Conservation (phyloP, 2,888 invertebrate species). For the Cephonodes hylas region DNA sequence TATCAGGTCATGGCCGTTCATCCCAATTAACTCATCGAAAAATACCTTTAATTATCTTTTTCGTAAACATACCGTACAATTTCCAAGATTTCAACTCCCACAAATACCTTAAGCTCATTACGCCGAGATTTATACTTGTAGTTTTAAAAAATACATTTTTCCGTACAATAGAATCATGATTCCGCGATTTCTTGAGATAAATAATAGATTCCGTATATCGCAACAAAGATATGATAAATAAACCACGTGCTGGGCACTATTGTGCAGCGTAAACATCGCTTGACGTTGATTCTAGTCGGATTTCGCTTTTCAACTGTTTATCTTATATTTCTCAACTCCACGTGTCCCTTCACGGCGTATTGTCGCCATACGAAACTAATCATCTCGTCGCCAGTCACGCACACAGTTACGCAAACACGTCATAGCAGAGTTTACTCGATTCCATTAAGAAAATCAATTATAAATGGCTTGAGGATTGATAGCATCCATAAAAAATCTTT, state of each 20-base stretch:
- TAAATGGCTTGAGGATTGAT: not conserved
- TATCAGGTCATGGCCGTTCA: too few species aligned
- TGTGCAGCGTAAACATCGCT: not conserved
- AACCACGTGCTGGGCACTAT: not conserved
- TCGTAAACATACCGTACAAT: too few species aligned
- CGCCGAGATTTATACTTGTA: too few species aligned
- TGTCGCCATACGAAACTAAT: conserved; percentile 12
- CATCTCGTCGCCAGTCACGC: not conserved
- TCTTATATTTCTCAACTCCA: not conserved
- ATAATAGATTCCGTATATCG: not conserved
- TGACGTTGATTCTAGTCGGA: not conserved
- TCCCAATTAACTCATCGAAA: too few species aligned
- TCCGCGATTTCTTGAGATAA: too few species aligned
- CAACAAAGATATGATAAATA: not conserved
- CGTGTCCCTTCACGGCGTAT: not conserved
- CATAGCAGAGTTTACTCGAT: not conserved
- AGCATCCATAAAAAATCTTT: too few species aligned
- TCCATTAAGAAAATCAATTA: not conserved
- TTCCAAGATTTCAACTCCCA: too few species aligned
- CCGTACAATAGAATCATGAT: too few species aligned
- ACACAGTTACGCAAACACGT: not conserved
- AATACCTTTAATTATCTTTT: too few species aligned
- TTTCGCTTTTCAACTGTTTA: not conserved
- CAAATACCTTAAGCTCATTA: too few species aligned
- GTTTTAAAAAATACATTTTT: too few species aligned